A percentile compares a stretch with the other conserved stretches of the same genome.
Conservation (phyloP, 2,113 vertebrate species). For the Rhineura floridana region DNA sequence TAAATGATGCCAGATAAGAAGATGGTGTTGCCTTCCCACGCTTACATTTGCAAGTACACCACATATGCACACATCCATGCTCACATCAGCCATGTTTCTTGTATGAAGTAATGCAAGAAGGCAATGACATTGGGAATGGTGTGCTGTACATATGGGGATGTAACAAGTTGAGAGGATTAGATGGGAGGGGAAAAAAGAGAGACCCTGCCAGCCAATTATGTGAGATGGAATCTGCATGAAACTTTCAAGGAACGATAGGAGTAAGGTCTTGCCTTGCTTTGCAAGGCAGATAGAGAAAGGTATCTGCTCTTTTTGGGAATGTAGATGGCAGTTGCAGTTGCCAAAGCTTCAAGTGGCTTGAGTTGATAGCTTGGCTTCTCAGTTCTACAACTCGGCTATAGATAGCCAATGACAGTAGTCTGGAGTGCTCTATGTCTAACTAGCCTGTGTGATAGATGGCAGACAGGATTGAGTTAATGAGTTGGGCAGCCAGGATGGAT, state of each 20-base stretch:
- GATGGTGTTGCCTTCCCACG: not conserved
- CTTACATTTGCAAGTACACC: not conserved
- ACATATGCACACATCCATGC: not conserved
- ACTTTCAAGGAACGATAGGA: not conserved
- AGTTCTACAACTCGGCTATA: not conserved
- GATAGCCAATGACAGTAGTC: not conserved
- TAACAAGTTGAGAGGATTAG: not conserved
- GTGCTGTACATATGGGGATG: not conserved
- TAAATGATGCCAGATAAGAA: not conserved
- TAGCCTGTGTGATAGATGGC: not conserved
- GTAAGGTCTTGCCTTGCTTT: not conserved
- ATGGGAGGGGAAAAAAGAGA: not conserved
- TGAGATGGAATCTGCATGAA: not conserved
- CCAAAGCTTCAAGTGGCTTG: too few species aligned
- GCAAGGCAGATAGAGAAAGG: not conserved
- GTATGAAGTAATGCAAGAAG: not conserved
- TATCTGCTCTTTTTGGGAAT: not conserved
- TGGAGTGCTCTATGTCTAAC: not conserved
- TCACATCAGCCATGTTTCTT: not conserved
- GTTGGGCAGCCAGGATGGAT: too few species aligned
- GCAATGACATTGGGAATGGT: not conserved
- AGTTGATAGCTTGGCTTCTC: not conserved
- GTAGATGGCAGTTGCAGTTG: not conserved
- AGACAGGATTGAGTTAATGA: not conserved
- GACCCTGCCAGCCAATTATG: not conserved